Evolutionary conservation across 1,140 invertebrate species (phyloP).

Genomic region (Drosophila tsacasi): DNA sequence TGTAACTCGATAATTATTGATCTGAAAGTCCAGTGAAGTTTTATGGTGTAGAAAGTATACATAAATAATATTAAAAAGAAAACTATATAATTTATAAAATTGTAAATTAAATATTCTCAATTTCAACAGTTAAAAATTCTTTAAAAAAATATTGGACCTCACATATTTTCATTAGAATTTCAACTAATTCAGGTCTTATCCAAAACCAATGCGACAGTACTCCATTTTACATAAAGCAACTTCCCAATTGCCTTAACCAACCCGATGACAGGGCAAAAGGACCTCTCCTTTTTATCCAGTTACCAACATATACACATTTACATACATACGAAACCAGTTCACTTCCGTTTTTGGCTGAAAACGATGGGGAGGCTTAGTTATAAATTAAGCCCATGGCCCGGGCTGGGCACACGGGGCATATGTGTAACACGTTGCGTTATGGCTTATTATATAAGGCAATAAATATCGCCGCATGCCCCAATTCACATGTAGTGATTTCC

Average conservation of each 20-base stretch:
- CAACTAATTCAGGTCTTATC: no score
- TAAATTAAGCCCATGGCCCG: constrained; percentile 62
- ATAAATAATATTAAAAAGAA: no score
- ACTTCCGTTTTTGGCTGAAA: constrained; percentile 61
- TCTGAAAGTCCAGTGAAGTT: no score
- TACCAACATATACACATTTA: constrained; percentile 3
- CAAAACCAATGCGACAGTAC: not conserved
- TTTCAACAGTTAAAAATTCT: no score
- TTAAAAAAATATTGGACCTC: no score
- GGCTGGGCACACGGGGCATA: constrained; percentile 60
- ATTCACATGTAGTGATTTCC: constrained; percentile 27
- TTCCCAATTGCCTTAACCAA: not conserved
- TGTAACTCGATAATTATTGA: no score
- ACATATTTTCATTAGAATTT: no score
- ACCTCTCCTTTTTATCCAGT: constrained; percentile 16
- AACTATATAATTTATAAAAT: no score
- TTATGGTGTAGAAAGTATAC: no score
- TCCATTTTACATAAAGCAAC: not conserved
- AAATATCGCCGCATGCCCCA: constrained; percentile 43
- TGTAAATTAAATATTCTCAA: no score
- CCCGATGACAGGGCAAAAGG: constrained; percentile 65
- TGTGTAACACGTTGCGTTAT: constrained; percentile 77
- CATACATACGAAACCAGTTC: constrained; percentile 58
- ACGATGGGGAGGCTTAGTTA: constrained; percentile 54
- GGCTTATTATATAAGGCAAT: constrained; percentile 67